Evolutionary conservation across 2,797 vertebrate genomes (phyloP), one percentile per base, ranked within the genome.

Genomic region (Aulostomus chinensis): DNA sequence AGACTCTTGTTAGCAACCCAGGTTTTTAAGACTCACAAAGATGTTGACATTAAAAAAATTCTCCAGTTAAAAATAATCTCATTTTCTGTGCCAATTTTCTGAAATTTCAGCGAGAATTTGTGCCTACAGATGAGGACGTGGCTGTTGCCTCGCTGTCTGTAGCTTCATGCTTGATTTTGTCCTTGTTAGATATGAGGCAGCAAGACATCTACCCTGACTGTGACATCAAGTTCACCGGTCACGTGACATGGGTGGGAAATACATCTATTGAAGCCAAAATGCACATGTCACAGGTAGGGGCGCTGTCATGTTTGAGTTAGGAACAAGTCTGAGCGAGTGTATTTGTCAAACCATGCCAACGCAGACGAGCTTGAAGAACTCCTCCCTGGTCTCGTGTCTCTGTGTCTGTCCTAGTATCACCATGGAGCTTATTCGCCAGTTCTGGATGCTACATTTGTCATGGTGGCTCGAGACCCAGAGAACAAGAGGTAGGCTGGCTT

Each of bases 251-350:
- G 97, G 96, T 96, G 70, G 97, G 97, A 16, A 95, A 80, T 58
- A 94, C 94, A 3, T 99, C 97, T 2, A 97, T 99, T 68, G 97
- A 99, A 88, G 96, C 96, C 68, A 97, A 94, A 88, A 99, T 99
- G 93, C 91, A 93, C 56, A 94, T 99, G 95, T 91, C 93, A n/a
- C 97, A 99, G 94, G 97, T 97, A 47, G 1, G 55, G 1, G 3
- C 25, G 24, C 16, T 3, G 10, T 4, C n/a, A 17, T 22, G 21
- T 7, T 22, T 7, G n/a, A n/a, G n/a, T n/a, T n/a, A n/a, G n/a
- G n/a, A n/a, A n/a, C n/a, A n/a, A n/a, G n/a, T n/a, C n/a, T n/a
- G n/a, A n/a, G n/a, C n/a, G n/a, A n/a, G n/a, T n/a, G n/a, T n/a
- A n/a, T n/a, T n/a, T n/a, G n/a, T n/a, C n/a, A n/a, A n/a, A n/a